Percentiles rank a stretch among this genome's conserved stretches.
Conservation (phyloP, 2,797 vertebrate species). For the Chelonia mydas region DNA sequence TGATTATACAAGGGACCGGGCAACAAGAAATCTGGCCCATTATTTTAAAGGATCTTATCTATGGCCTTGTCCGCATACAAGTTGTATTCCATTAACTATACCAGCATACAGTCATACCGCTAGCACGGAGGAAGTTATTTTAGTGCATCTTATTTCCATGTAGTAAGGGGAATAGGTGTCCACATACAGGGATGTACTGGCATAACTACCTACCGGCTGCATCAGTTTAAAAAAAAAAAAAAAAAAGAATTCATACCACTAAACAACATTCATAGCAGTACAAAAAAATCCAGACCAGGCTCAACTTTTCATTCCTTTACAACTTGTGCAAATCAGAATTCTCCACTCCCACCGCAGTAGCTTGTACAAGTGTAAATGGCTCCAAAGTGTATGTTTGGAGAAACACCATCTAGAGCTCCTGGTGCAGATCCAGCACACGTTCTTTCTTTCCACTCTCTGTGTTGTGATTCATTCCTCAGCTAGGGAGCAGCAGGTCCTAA, state of each 20-base stretch:
- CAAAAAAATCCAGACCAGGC: background rate
- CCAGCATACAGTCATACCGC: background rate
- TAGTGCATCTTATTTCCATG: background rate
- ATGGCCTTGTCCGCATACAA: background rate
- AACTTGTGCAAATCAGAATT: background rate
- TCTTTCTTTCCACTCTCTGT: accelerated
- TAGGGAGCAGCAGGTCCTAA: background rate
- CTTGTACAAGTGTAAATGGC: background rate
- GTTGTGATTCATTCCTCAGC: background rate
- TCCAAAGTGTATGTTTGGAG: accelerated
- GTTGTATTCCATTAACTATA: background rate
- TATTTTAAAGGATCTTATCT: background rate
- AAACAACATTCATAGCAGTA: background rate
- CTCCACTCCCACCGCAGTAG: background rate
- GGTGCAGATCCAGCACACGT: accelerated
- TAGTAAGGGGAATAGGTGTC: background rate
- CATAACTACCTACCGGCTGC: background rate
- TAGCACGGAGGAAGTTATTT: too few species aligned
- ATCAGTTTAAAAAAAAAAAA: background rate
- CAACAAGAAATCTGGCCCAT: background rate
- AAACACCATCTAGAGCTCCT: background rate
- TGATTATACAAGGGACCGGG: background rate
- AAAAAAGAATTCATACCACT: background rate
- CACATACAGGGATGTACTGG: background rate
- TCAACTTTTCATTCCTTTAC: background rate